Base-by-base conservation (phyloP, 2,797 vertebrate genomes). In the Rhinichthys osculus region DNA sequence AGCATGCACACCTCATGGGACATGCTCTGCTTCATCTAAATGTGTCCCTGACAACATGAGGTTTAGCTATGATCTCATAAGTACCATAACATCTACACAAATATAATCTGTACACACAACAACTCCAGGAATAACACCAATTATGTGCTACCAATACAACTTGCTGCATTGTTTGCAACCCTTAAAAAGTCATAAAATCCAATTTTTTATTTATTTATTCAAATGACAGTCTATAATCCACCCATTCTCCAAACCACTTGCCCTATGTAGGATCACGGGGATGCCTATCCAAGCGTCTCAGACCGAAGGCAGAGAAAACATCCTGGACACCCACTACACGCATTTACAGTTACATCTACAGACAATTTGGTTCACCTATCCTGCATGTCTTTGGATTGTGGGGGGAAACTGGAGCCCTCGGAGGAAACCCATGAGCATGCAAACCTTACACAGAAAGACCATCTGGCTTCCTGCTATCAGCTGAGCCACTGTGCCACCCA, bases 1-100 rank as follows among this genome's bases (percentile, higher is more conserved):
- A 54, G 30, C 52, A 40, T 69, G 11, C 47, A 67, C 73, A 69
- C 16, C 62, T 78, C 16, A 54, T 33, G 44, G 72, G 33, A 69
- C 11, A n/a, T 67, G 64, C 74, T 78, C 35, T 5, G 62, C 30
- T 80, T 67, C 0, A 16, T 69, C 64, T 59, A 57, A 66, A 78
- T 17, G 9, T 78, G n/a, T 78, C 83, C 19, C 23, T 42, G 14
- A 84, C 38, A 70, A 57, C 42, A 19, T 70, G 47, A 78, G 64
- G 35, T 78, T 57, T 84, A 33, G 50, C 50, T 84, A 44, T 54
- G 73, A 69, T 57, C 16, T 57, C 73, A 30, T 30, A 54, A 78
- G 17, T 57, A 57, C 35, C n/a, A 70, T 30, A 84, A 84, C 10
- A 78, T 9, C 19, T 59, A 70, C 50, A 67, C 62, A 84, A 67